Conservation (phyloP, 2,113 vertebrate genomes). For the Opisthocomus hoazin region DNA sequence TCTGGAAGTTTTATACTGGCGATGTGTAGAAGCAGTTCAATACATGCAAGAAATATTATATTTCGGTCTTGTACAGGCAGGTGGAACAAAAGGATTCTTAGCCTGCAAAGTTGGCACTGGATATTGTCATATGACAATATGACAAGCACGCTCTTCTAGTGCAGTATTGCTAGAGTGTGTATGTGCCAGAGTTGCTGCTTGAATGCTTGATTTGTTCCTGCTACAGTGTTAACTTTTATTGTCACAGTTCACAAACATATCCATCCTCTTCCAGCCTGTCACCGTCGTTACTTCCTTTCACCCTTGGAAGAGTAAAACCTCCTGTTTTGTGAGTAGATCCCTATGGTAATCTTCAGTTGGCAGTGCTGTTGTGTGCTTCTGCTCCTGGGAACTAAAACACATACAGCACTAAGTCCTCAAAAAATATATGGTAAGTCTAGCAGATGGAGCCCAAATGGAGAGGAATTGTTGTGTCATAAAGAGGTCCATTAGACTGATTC, state of each 20-base stretch:
- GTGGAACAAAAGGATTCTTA: constrained; percentile 14
- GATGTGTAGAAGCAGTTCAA: not conserved
- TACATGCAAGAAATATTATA: not conserved
- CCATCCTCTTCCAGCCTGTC: constrained; percentile 30
- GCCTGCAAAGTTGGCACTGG: not conserved
- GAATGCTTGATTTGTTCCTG: constrained; percentile 46
- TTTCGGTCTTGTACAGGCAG: not conserved
- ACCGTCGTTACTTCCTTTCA: constrained; percentile 36
- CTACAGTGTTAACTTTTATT: constrained; percentile 58
- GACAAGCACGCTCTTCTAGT: not conserved
- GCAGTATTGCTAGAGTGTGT: not conserved
- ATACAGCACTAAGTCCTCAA: not conserved
- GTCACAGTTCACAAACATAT: constrained; percentile 61
- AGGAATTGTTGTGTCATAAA: constrained; percentile 41
- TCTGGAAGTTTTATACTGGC: not conserved
- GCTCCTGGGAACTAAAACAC: not conserved
- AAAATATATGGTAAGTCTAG: constrained; percentile 21
- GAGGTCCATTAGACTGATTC: not conserved
- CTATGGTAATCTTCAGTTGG: not conserved
- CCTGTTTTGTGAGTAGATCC: constrained; percentile 18
- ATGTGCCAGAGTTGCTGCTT: constrained; percentile 45
- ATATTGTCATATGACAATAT: not conserved
- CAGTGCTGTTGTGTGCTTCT: not conserved
- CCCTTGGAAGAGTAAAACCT: constrained; percentile 18
- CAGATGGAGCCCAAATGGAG: constrained; percentile 30